Percentiles rank a stretch among this genome's conserved stretches.
Conservation (phyloP, 1,140 invertebrate genomes). For the Mactra quadrangularis region DNA sequence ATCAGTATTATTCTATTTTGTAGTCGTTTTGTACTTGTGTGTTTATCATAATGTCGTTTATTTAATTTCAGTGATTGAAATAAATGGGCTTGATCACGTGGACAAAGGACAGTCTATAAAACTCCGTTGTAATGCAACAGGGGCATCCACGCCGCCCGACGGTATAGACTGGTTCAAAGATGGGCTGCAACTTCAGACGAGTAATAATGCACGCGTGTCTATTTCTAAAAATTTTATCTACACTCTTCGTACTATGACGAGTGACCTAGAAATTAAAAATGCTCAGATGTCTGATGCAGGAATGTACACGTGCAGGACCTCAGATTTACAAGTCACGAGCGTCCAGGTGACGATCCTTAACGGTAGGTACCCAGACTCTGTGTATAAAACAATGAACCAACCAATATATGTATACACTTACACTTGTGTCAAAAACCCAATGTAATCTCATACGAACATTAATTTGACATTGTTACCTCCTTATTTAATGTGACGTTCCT, state of each 20-base stretch:
- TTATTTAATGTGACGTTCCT: no score
- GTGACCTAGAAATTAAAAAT: constrained; percentile 69
- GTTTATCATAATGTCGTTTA: no score
- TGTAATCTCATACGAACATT: no score
- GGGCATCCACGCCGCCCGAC: constrained; percentile 67
- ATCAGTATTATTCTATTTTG: no score
- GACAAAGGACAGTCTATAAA: constrained; percentile 69
- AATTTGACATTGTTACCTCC: no score
- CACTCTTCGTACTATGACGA: constrained; percentile 66
- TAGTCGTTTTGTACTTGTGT: no score
- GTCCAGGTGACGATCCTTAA: constrained; percentile 72
- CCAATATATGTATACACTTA: not conserved
- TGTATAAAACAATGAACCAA: not conserved
- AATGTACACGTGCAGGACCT: constrained; percentile 71
- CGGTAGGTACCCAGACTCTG: constrained; percentile 62
- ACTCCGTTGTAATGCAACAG: constrained; percentile 71
- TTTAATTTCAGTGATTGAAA: constrained; percentile 69
- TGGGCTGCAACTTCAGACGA: constrained; percentile 64
- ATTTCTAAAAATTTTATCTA: constrained; percentile 69
- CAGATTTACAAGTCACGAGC: constrained; percentile 69
- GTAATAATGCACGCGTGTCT: constrained; percentile 55
- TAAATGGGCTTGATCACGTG: constrained; percentile 65
- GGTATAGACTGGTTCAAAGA: constrained; percentile 74
- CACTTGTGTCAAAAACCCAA: not conserved
- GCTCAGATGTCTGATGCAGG: constrained; percentile 66